phyloP scores from a whole-genome alignment of 1,140 invertebrate genomes.

The Tetragonula clypearis region DNA sequence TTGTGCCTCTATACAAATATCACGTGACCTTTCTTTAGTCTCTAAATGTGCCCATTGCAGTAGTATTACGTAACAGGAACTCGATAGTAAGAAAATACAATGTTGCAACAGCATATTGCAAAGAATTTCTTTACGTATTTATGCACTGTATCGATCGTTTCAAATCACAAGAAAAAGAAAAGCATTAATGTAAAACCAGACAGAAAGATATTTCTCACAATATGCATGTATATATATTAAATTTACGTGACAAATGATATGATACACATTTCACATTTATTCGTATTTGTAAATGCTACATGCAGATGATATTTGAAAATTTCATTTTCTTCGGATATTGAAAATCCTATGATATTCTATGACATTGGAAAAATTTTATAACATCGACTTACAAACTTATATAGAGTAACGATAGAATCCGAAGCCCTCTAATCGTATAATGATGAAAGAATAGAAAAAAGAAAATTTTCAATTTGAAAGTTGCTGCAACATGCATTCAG shows the following conservation, averaged over 20 bases:
- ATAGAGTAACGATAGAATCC: background rate
- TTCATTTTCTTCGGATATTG: background rate
- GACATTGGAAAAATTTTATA: background rate
- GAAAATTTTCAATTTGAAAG: background rate
- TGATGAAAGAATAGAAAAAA: no score
- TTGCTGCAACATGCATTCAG: background rate
- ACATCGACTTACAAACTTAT: background rate
- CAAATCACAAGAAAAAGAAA: background rate
- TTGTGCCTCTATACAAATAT: background rate
- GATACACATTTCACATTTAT: background rate
- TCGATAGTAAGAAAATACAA: constrained; percentile 11
- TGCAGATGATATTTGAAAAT: background rate
- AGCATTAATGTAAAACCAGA: background rate
- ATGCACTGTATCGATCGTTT: background rate
- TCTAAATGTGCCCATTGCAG: background rate
- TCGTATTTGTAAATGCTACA: background rate
- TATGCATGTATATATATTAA: no score
- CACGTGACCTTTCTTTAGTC: background rate
- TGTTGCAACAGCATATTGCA: constrained; percentile 5
- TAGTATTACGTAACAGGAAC: constrained; percentile 10
- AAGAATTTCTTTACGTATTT: background rate
- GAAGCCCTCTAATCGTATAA: background rate
- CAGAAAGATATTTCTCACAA: background rate
- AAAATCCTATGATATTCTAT: no score
- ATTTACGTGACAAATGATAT: background rate